Percentiles rank a stretch among this genome's conserved stretches.
Conservation (phyloP, 2,113 vertebrate species). For the Nothocercus julius region DNA sequence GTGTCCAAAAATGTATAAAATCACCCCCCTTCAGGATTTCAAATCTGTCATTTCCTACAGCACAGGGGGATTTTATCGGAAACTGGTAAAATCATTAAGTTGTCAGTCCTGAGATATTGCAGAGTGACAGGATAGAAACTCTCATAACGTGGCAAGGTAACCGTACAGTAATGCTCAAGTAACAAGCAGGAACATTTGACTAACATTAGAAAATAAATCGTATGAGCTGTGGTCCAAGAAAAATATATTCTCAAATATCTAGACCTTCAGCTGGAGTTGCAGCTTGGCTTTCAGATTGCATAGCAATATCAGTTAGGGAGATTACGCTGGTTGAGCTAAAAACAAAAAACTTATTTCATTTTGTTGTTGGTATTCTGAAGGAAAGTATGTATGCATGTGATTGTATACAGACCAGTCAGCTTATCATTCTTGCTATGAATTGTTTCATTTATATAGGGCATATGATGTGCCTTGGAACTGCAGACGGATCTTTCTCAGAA, state of each 20-base stretch:
- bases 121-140: conserved; percentile 79
- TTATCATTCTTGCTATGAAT: conserved; percentile 51
- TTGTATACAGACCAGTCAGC: conserved; percentile 31
- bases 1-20: conserved; percentile 76
- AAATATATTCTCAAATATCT: conserved; percentile 69
- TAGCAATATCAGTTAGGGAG: conserved; percentile 1
- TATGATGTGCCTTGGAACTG: conserved; percentile 31
- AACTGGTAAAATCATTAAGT: conserved; percentile 89
- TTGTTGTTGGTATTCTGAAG: conserved; percentile 42
- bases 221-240: conserved; percentile 62
- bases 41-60: conserved; percentile 81
- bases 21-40: conserved; percentile 76
- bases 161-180: conserved; percentile 60
- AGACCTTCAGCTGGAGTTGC: conserved; percentile 54
- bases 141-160: conserved; percentile 67
- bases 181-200: conserved; percentile 59
- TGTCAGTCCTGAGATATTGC: conserved; percentile 81
- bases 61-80: conserved; percentile 80
- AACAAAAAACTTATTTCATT: conserved; percentile 46
- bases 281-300: conserved; percentile 41
- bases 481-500: not conserved
- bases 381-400: conserved; percentile 25
- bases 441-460: conserved; percentile 30
- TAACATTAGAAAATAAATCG: conserved; percentile 63
- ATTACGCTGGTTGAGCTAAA: conserved; percentile 56